Conservation (phyloP, 2,888 invertebrate species). For the Ligdia adustata region DNA sequence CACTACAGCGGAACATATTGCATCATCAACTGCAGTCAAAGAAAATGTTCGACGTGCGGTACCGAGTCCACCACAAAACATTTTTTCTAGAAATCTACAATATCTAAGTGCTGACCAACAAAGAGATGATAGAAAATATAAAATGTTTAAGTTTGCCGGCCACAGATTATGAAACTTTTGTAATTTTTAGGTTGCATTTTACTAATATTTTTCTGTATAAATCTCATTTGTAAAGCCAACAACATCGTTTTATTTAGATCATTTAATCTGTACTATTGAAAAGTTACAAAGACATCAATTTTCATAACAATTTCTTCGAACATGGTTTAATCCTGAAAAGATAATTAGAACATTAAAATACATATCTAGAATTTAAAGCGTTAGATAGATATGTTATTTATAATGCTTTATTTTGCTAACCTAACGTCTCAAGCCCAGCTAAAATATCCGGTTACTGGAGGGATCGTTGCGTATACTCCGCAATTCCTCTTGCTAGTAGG, state of each 20-base stretch:
- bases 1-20: slow-evolving; percentile 35
- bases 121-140: slow-evolving; percentile 61
- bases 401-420: background rate
- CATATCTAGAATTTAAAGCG: too few relatives aligned
- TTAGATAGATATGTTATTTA: too few relatives aligned
- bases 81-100: slow-evolving; percentile 44
- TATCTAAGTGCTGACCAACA: slow-evolving; percentile 48
- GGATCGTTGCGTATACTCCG: background rate
- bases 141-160: slow-evolving; percentile 72
- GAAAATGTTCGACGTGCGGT: slow-evolving; percentile 24
- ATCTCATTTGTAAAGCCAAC: background rate
- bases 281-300: too few relatives aligned
- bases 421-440: background rate
- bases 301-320: too few relatives aligned
- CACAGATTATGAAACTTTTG: slow-evolving; percentile 59
- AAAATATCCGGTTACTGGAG: background rate
- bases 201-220: background rate
- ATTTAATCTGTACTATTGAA: too few relatives aligned
- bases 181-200: too few relatives aligned
- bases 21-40: slow-evolving; percentile 32
- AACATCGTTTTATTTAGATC: background rate
- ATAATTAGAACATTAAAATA: too few relatives aligned
- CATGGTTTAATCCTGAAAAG: too few relatives aligned
- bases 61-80: slow-evolving; percentile 18
- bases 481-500: slow-evolving; percentile 1